A percentile compares a stretch with the other conserved stretches of the same genome.
These are phyloP conservation scores for Muntiacus muntjak DNA, from an alignment of 2,113 vertebrate genomes.

Conservation along the genomic window DNA sequence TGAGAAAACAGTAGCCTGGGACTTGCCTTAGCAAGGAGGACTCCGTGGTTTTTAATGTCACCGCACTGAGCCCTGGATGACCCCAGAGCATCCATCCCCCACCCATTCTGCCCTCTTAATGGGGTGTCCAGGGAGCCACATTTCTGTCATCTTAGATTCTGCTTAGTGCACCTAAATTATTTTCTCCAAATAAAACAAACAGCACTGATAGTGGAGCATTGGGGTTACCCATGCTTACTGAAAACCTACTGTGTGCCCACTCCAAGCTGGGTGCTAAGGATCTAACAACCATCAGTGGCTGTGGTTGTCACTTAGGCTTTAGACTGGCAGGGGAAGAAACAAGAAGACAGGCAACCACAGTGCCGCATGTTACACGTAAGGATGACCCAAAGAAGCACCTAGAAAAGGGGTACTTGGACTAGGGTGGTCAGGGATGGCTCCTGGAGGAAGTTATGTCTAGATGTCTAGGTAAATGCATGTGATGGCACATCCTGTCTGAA, in stretches of 20 bases:
- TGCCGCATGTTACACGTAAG: not conserved
- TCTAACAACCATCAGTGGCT: not conserved
- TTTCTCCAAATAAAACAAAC: not conserved
- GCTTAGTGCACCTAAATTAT: not conserved
- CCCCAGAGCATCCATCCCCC: not conserved
- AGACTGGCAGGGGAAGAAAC: not conserved
- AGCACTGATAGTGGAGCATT: not conserved
- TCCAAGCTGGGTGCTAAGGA: not conserved
- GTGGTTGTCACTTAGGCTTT: not conserved
- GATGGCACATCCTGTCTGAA: not conserved
- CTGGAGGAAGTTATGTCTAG: not conserved
- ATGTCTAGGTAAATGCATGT: not conserved
- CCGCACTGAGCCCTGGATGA: not conserved
- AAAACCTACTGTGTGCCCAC: not conserved
- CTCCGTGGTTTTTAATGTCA: not conserved
- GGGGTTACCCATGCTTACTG: not conserved
- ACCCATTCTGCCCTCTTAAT: not conserved
- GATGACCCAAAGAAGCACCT: not conserved
- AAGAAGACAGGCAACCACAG: not conserved
- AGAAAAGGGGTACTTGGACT: not conserved
- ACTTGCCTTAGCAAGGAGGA: slow-evolving; percentile 15
- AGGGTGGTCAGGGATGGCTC: not conserved
- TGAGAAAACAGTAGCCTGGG: slow-evolving; percentile 38
- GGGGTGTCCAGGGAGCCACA: not conserved
- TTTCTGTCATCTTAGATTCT: not conserved